A percentile compares a stretch with the other conserved stretches of the same genome.
Conservation (phyloP, 1,140 invertebrate genomes). For the Oryctes rhinoceros region DNA sequence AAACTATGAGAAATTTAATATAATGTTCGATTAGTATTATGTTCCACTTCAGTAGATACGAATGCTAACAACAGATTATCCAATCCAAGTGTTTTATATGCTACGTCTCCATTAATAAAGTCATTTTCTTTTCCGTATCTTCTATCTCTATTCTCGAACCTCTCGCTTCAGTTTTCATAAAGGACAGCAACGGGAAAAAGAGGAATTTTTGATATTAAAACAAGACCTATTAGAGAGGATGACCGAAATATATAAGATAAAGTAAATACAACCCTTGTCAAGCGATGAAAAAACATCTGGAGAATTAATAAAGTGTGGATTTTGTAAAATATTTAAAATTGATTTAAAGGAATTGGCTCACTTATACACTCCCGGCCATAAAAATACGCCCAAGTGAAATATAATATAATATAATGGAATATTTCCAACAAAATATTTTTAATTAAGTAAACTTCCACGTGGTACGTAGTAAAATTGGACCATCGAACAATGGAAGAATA, state of each 20-base stretch:
- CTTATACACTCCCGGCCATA: no score
- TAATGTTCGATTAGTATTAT: neutral
- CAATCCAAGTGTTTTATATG: no score
- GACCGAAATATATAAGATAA: neutral
- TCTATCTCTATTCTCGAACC: neutral
- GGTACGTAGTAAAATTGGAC: no score
- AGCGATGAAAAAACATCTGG: neutral
- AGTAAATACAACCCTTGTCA: slow-evolving; percentile 11
- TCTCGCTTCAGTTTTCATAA: neutral
- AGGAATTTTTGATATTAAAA: slow-evolving; percentile 1
- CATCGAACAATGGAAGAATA: no score
- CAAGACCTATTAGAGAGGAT: neutral
- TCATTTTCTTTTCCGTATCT: neutral
- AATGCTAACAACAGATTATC: neutral
- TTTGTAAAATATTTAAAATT: neutral
- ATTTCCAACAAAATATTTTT: no score
- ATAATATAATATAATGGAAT: no score
- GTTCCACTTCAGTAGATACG: neutral
- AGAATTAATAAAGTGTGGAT: neutral
- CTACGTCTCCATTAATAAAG: neutral
- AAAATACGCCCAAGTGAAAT: no score
- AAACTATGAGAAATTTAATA: slow-evolving; percentile 11
- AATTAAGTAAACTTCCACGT: no score
- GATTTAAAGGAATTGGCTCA: neutral
- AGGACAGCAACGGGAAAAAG: neutral